Evolutionary conservation across 2,888 invertebrate genomes (phyloP).

Genomic region (Tetragonula carbonaria): DNA sequence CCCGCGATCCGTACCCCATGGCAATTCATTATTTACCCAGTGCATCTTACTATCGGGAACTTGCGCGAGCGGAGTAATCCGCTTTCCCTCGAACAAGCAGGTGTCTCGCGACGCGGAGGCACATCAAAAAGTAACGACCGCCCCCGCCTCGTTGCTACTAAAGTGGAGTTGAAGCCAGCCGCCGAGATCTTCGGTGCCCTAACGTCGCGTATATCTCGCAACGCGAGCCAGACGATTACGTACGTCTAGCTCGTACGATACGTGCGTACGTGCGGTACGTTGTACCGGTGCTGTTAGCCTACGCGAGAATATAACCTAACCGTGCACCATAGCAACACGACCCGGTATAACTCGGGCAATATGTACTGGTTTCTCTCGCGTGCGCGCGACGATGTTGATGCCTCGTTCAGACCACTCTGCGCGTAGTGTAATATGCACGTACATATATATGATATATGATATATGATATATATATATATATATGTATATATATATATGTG

Average conservation of each 20-base stretch:
- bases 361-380: slow-evolving; percentile 39
- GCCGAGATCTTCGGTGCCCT: not conserved
- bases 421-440: not conserved
- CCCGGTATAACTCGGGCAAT: slow-evolving; percentile 51
- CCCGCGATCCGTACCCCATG: no score
- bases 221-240: slow-evolving; percentile 7
- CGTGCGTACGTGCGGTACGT: not conserved
- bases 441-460: no score
- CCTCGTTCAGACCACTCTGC: not conserved
- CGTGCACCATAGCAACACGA: slow-evolving; percentile 17
- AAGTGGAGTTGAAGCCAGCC: not conserved
- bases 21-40: not conserved
- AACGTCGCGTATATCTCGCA: not conserved
- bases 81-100: not conserved
- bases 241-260: not conserved
- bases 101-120: not conserved
- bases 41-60: not conserved
- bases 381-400: slow-evolving; percentile 58
- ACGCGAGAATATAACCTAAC: slow-evolving; percentile 11
- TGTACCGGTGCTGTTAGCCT: not conserved
- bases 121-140: slow-evolving; percentile 4
- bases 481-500: no score
- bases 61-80: not conserved
- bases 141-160: not conserved
- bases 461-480: no score